A percentile compares a stretch with the other conserved stretches of the same genome.
These are phyloP conservation scores for Athene cunicularia DNA, from an alignment of 2,113 vertebrate species.

Conservation along the genomic window DNA sequence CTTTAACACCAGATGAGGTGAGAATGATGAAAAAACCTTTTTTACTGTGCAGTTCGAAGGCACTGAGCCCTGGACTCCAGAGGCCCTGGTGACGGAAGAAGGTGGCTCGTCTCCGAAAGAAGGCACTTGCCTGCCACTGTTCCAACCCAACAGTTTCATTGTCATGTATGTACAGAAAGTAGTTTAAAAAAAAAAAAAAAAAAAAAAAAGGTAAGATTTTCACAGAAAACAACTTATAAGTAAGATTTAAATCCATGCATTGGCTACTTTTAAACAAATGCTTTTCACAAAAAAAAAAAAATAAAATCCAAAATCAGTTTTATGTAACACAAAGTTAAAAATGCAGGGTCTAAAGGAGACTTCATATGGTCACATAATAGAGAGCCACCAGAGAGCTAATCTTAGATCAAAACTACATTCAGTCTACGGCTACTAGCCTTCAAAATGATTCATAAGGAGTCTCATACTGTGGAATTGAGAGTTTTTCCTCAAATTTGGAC, in stretches of 20 bases:
- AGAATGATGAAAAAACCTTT: constrained; percentile 90
- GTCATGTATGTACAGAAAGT: constrained; percentile 84
- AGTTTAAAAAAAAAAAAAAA: constrained; percentile 72
- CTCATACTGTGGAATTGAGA: background rate
- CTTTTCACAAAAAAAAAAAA: background rate
- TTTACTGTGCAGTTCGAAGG: constrained; percentile 89
- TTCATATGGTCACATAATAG: background rate
- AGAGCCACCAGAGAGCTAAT: background rate
- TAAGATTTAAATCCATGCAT: background rate
- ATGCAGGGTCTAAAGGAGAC: background rate
- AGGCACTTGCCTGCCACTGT: constrained; percentile 82
- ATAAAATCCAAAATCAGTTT: background rate
- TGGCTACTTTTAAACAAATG: background rate
- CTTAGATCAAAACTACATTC: background rate
- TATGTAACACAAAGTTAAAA: background rate
- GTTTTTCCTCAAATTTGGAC: background rate
- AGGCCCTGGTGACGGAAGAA: constrained; percentile 93
- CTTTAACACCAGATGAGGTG: constrained; percentile 77
- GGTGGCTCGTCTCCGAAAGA: constrained; percentile 84
- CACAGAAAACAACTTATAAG: background rate
- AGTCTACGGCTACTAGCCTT: background rate
- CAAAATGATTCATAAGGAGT: background rate
- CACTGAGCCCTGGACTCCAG: constrained; percentile 86
- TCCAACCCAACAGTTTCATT: constrained; percentile 81
- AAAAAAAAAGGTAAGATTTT: background rate